Evolutionary conservation across 1,140 invertebrate genomes (phyloP), one percentile per base, ranked within the genome.

Genomic region (Geopemphigus sp.): DNA sequence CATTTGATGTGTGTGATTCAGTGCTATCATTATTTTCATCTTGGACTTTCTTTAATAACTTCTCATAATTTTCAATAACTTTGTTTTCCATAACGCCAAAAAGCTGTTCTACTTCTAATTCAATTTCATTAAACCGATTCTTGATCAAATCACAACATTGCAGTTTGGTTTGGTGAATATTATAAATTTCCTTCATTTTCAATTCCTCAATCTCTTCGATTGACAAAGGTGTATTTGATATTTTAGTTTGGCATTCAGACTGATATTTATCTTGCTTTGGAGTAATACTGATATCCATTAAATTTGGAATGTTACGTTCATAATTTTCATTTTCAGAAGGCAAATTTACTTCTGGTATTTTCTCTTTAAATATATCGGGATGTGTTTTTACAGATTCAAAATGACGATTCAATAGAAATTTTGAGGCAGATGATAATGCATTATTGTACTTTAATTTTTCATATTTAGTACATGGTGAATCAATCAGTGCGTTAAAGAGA

Each of bases 401-500:
- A 50, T 78, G 74, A 5, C 74, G 74, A 17, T 50, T 50, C 61
- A 78, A 63, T 61, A 78, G 61, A 61, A 47, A 63, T 19, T 78
- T 78, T 1, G 74, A 61, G 14, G 74, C 74, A 50, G 74, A 78
- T 63, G 74, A 78, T 50, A 78, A 78, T 24, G 74, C 74, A 63
- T 78, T 78, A 19, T 78, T 63, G 12, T 47, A 78, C 10, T 63
- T 39, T 47, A 78, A 6, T 47, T 78, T 78, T 78, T 61, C 57
- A 78, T 63, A 63, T 14, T 78, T 63, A 19, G 74, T 78, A 63
- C 74, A 78, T 29, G 74, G 74, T 78, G 74, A 78, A 29, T 78
- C 74, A 78, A 78, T 78, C 14, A 78, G 10, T 12, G 74, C 50
- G 15, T 47, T 63, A 26, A 50, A 78, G 10, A 78, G 56, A 26